Percentiles rank a stretch among this genome's conserved stretches.
phyloP scores from a whole-genome alignment of 2,888 invertebrate species.

The Chrysolina americana region DNA sequence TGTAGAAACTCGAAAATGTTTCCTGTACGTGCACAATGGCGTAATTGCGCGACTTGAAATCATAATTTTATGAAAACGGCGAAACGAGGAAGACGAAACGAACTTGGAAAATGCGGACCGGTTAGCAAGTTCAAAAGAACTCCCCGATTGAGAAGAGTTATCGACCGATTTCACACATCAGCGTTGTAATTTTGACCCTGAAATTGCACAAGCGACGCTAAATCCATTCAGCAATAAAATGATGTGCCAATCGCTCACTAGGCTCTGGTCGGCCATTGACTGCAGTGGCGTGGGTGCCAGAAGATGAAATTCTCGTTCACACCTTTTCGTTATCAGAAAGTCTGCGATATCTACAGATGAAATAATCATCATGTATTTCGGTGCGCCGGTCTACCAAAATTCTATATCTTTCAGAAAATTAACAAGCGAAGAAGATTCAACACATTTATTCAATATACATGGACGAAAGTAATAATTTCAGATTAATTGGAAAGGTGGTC shows the following conservation, averaged over 20 bases:
- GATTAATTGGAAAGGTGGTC: no score
- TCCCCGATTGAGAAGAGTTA: constrained; percentile 34
- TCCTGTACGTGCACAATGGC: constrained; percentile 4
- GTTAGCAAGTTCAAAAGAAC: constrained; percentile 14
- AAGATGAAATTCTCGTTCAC: no score
- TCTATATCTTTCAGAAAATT: no score
- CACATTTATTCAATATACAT: no score
- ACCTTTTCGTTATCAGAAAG: no score
- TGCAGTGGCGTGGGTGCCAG: constrained; percentile 1
- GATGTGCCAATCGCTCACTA: constrained; percentile 20
- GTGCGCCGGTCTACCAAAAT: no score
- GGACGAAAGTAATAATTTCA: no score
- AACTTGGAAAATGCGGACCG: constrained; percentile 9
- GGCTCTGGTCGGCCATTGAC: constrained; percentile 17
- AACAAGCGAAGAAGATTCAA: no score
- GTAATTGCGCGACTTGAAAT: constrained; percentile 17
- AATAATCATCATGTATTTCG: no score
- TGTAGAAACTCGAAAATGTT: not conserved
- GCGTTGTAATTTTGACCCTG: constrained; percentile 58
- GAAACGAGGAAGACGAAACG: not conserved
- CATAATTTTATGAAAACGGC: constrained; percentile 11
- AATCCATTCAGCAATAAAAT: constrained; percentile 40
- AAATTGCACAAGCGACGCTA: constrained; percentile 45
- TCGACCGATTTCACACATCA: constrained; percentile 56
- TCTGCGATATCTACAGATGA: no score